These are phyloP conservation scores for Onychostoma macrolepis DNA, from an alignment of 2,113 vertebrate species.

Conservation along the genomic window DNA sequence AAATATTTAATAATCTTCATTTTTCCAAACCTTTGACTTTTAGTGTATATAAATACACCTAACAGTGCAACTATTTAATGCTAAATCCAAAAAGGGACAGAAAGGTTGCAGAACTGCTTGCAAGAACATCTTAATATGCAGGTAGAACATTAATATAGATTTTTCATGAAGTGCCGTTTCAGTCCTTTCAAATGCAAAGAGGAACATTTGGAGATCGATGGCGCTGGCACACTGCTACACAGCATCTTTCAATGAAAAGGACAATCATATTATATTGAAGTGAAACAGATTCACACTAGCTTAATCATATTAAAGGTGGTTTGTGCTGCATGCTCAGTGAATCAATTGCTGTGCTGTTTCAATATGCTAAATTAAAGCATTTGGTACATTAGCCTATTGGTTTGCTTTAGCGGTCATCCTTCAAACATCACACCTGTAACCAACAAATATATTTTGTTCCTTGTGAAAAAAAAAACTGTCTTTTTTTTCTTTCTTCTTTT, in stretches of 20 bases:
- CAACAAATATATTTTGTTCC: background rate
- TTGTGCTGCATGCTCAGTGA: background rate
- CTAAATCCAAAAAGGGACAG: background rate
- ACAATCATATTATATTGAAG: background rate
- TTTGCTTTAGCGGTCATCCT: background rate
- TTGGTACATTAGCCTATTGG: background rate
- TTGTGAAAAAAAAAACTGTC: background rate
- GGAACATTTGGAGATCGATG: background rate
- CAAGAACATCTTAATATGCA: background rate
- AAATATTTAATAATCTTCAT: background rate
- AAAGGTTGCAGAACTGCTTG: background rate
- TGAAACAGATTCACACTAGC: background rate
- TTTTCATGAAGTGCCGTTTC: conserved; percentile 6
- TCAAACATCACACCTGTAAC: background rate
- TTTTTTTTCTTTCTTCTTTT: background rate
- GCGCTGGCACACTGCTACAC: background rate
- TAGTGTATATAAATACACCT: background rate
- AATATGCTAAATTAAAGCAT: conserved; percentile 7
- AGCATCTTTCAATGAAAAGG: background rate
- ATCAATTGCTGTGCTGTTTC: background rate
- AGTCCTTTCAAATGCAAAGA: background rate
- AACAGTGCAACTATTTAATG: background rate
- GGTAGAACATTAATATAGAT: conserved; percentile 33
- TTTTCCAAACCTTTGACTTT: background rate
- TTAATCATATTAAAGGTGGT: conserved; percentile 9